These are phyloP conservation scores for Hyppa rectilinea DNA, from an alignment of 2,888 invertebrate species.

Conservation along the genomic window DNA sequence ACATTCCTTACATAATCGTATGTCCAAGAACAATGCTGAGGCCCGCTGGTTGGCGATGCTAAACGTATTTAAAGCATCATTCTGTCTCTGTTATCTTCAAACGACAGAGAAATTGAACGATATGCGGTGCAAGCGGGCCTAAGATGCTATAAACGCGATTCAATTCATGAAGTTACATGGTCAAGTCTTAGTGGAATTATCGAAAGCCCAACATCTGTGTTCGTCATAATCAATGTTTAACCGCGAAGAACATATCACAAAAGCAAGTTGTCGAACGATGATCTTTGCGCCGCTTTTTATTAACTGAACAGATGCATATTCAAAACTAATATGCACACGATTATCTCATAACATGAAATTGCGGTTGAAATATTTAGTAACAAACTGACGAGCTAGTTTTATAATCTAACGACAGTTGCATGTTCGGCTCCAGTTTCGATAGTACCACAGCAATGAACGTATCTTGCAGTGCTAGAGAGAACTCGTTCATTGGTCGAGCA, in stretches of 20 bases:
- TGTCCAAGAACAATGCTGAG: constrained; percentile 7
- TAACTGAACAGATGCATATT: background rate
- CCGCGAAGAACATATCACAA: background rate
- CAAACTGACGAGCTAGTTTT: background rate
- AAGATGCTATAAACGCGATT: constrained; percentile 5
- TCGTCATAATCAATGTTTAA: background rate
- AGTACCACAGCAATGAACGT: background rate
- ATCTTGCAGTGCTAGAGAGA: background rate
- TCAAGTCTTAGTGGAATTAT: constrained; percentile 1
- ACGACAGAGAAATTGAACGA: background rate
- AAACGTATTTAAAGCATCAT: background rate
- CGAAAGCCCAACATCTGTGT: background rate
- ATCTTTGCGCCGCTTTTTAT: background rate
- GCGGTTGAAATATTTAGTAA: constrained; percentile 4
- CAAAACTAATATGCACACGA: background rate
- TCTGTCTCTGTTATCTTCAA: background rate
- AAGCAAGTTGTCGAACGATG: background rate
- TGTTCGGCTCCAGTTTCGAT: background rate
- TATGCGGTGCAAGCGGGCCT: background rate
- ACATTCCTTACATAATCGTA: constrained; percentile 9
- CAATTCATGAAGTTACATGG: background rate
- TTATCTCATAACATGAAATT: background rate
- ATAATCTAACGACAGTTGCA: background rate
- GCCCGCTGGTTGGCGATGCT: background rate
- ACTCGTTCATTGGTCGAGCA: constrained; percentile 12